Conservation (phyloP, 23 tunicate genomes). For the Halocynthia roretzi region DNA sequence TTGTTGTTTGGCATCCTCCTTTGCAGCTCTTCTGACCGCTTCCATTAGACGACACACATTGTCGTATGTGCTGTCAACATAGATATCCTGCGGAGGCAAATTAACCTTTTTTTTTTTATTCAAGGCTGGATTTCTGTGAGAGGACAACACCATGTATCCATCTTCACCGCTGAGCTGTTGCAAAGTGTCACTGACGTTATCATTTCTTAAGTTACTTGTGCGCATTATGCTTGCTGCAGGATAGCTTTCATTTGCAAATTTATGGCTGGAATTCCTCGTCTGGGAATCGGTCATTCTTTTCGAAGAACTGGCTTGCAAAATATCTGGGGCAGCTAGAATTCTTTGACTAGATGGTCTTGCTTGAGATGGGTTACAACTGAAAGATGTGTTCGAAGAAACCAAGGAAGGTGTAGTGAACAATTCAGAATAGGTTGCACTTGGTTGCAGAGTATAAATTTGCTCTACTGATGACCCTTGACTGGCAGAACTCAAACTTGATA, state of each 20-base stretch:
- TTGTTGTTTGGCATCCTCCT: not conserved
- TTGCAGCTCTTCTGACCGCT: conserved; percentile 32
- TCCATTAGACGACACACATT: conserved; percentile 62
- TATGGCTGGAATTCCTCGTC: not conserved
- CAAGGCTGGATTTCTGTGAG: not conserved
- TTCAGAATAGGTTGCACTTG: not conserved
- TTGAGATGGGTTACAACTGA: not conserved
- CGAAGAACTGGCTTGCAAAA: conserved; percentile 1
- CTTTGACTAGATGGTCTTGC: not conserved
- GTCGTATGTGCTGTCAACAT: conserved; percentile 61
- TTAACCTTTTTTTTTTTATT: not conserved
- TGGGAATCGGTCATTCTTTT: not conserved
- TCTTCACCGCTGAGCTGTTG: conserved; percentile 43
- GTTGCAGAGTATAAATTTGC: conserved; percentile 10
- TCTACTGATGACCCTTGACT: conserved; percentile 14
- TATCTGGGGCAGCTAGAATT: not conserved
- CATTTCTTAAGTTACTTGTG: not conserved
- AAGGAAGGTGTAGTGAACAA: not conserved
- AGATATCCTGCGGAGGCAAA: not conserved
- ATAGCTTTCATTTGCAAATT: not conserved
- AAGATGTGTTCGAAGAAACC: not conserved
- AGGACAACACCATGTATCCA: conserved; percentile 47
- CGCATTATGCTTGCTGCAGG: not conserved
- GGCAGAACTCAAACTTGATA: conserved; percentile 11
- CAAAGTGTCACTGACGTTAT: conserved; percentile 22